A percentile compares a stretch with the other conserved stretches of the same genome.
Evolutionary conservation across 2,113 vertebrate species (phyloP).

Genomic region (Neodon shergylaensis): DNA sequence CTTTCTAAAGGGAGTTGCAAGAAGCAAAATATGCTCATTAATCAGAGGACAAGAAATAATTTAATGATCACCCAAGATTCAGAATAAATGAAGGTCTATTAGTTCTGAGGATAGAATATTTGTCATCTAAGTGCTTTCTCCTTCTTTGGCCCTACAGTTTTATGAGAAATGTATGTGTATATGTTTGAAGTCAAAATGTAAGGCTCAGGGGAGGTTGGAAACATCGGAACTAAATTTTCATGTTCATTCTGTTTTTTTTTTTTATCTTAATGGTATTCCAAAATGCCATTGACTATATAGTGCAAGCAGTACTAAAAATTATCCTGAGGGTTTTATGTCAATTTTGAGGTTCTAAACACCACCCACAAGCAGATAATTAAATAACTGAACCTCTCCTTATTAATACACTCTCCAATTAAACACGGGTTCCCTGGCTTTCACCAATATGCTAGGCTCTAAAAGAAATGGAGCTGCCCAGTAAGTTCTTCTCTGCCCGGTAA

Average conservation of each 20-base stretch:
- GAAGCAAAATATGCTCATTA: background rate
- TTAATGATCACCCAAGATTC: background rate
- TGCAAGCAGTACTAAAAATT: background rate
- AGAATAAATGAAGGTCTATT: background rate
- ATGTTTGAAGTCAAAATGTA: background rate
- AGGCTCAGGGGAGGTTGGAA: background rate
- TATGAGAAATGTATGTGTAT: background rate
- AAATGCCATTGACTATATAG: background rate
- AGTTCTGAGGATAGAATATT: background rate
- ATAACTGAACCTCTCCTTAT: background rate
- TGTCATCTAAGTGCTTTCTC: background rate
- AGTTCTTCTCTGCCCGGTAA: background rate
- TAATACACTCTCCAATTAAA: background rate
- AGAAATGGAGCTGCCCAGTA: background rate
- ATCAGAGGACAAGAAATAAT: background rate
- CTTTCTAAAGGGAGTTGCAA: background rate
- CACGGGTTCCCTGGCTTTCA: background rate
- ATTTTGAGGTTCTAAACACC: background rate
- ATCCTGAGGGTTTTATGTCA: background rate
- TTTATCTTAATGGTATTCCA: background rate
- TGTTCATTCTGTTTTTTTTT: background rate
- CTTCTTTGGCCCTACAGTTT: background rate
- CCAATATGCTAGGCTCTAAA: background rate
- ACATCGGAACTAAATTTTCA: background rate
- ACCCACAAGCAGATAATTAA: background rate